Evolutionary conservation across 2,113 vertebrate genomes (phyloP).

Genomic region (Eulemur macaco): DNA sequence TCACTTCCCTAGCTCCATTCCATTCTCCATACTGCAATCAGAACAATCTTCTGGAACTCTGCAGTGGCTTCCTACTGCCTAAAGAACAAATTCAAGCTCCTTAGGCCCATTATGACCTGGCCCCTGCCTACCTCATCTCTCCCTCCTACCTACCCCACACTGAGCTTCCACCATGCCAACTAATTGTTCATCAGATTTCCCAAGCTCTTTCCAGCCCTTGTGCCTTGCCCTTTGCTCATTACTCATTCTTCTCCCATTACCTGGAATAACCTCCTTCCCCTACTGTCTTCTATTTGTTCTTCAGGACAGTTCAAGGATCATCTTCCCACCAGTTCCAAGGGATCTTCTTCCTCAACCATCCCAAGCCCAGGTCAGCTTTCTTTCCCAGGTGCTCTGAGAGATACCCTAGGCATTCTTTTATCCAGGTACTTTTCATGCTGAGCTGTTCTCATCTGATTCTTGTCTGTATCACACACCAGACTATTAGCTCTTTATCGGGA

Average conservation of each 20-base stretch:
- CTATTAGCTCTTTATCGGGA: conserved; percentile 52
- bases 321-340: not conserved
- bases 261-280: not conserved
- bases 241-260: not conserved
- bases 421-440: not conserved
- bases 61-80: not conserved
- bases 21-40: not conserved
- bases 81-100: not conserved
- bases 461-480: not conserved
- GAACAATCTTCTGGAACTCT: not conserved
- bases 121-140: not conserved
- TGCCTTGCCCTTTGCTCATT: not conserved
- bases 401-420: not conserved
- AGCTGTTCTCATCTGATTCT: conserved; percentile 6
- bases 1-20: not conserved
- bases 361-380: not conserved
- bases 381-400: not conserved
- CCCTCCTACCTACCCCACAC: not conserved
- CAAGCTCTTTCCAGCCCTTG: not conserved
- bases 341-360: not conserved
- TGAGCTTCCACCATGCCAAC: not conserved
- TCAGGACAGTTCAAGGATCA: not conserved
- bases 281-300: not conserved
- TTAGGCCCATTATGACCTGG: not conserved
- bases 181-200: not conserved